phyloP scores from a whole-genome alignment of 1,140 invertebrate genomes.

The Eupeodes corollae region DNA sequence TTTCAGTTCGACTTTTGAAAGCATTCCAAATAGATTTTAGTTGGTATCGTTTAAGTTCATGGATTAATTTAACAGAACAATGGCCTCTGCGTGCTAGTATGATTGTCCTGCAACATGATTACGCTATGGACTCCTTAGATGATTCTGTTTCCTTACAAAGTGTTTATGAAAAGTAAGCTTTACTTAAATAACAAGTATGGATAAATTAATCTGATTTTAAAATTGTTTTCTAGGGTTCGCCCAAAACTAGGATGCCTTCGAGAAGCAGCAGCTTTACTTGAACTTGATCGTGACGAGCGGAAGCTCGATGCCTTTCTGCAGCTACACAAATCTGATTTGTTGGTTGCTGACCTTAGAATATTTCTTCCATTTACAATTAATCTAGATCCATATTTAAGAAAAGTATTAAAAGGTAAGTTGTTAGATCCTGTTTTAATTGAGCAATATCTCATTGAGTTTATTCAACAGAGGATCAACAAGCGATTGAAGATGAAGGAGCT shows the following conservation, averaged over 20 bases:
- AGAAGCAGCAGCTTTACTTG: slow-evolving; percentile 78
- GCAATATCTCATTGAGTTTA: background rate
- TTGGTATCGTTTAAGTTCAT: slow-evolving; percentile 93
- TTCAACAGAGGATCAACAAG: slow-evolving; percentile 52
- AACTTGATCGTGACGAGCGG: slow-evolving; percentile 85
- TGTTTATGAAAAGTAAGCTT: slow-evolving; percentile 83
- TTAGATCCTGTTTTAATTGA: background rate
- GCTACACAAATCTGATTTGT: slow-evolving; percentile 68
- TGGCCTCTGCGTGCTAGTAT: slow-evolving; percentile 96
- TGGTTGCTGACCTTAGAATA: slow-evolving; percentile 80
- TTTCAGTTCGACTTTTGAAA: slow-evolving; percentile 79
- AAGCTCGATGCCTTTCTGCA: slow-evolving; percentile 89
- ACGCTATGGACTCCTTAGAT: slow-evolving; percentile 75
- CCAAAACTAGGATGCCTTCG: slow-evolving; percentile 71
- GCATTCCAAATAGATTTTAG: slow-evolving; percentile 98
- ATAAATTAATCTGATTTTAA: background rate
- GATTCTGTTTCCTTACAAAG: slow-evolving; percentile 74
- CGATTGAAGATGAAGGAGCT: slow-evolving; percentile 47
- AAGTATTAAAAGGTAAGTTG: slow-evolving; percentile 77
- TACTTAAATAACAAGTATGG: background rate
- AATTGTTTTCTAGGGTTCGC: slow-evolving; percentile 47
- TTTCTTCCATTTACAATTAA: slow-evolving; percentile 95
- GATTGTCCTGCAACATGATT: slow-evolving; percentile 90
- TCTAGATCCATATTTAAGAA: slow-evolving; percentile 89
- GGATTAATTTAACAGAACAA: slow-evolving; percentile 97